A percentile compares a stretch with the other conserved stretches of the same genome.
Conservation (phyloP, 2,888 invertebrate genomes). For the Sympetrum striolatum region DNA sequence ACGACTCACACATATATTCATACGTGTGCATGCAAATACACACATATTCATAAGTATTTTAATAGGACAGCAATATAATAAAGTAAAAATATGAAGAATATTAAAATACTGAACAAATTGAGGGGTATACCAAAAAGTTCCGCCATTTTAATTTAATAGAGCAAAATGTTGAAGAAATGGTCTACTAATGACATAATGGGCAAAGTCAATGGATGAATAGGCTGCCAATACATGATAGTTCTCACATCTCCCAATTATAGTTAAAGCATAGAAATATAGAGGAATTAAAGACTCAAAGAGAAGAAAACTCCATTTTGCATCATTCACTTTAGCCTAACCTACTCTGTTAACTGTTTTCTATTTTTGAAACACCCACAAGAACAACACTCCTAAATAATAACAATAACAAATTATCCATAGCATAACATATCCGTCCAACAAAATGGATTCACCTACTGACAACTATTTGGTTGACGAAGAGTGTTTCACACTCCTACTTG, state of each 20-base stretch:
- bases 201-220: conserved; percentile 10
- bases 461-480: conserved; percentile 34
- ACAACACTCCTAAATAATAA: conserved; percentile 40
- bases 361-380: conserved; percentile 39
- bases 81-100: neutral
- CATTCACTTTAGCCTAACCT: conserved; percentile 29
- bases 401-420: conserved; percentile 43
- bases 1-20: neutral
- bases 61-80: neutral
- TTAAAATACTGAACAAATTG: neutral
- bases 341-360: conserved; percentile 32
- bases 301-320: conserved; percentile 35
- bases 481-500: conserved; percentile 33
- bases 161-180: conserved; percentile 7
- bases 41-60: neutral
- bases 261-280: conserved; percentile 26
- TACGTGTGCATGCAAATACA: neutral
- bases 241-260: conserved; percentile 15
- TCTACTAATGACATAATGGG: neutral
- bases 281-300: conserved; percentile 24
- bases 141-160: conserved; percentile 10
- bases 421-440: conserved; percentile 44
- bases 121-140: neutral
- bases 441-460: conserved; percentile 41
- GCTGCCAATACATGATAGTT: conserved; percentile 28